Percentiles rank a stretch among this genome's conserved stretches.
Evolutionary conservation across 2,888 invertebrate species (phyloP).

Genomic region (Trachelus tabidus): DNA sequence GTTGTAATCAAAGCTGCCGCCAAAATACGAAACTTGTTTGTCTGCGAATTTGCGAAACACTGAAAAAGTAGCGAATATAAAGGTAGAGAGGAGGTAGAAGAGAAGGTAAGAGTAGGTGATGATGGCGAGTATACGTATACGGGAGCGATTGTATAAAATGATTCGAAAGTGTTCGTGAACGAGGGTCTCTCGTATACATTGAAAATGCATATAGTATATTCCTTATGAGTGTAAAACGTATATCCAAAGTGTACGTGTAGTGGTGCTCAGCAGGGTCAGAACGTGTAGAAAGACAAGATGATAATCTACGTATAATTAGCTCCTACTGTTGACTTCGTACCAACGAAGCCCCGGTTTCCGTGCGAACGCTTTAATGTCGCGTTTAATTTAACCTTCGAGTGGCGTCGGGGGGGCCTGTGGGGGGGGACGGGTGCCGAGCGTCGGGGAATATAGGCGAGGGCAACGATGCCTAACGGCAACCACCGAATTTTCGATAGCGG

Average conservation of each 20-base stretch:
- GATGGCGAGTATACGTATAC: background rate
- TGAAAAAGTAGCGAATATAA: background rate
- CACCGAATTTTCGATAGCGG: background rate
- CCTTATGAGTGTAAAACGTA: background rate
- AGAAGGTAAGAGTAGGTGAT: background rate
- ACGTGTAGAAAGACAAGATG: conserved; percentile 39
- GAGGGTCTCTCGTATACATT: background rate
- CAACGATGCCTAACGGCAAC: background rate
- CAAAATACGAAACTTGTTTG: background rate
- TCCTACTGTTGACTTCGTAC: conserved; percentile 29
- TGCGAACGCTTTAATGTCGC: conserved; percentile 7
- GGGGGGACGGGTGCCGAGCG: background rate
- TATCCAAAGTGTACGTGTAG: background rate
- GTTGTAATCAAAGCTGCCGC: background rate
- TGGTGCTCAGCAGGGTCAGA: conserved; percentile 29
- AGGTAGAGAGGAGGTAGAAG: background rate
- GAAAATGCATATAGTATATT: background rate
- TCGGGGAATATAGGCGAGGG: background rate
- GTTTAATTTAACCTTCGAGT: conserved; percentile 28
- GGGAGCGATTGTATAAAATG: background rate
- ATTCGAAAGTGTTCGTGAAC: background rate
- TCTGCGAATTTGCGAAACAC: background rate
- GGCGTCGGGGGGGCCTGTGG: background rate
- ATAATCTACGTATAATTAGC: conserved; percentile 49
- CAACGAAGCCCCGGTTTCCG: conserved; percentile 5